Evolutionary conservation across 1,140 invertebrate genomes (phyloP), one percentile per base, ranked within the genome.

Genomic region (Aphaenogaster rudis): DNA sequence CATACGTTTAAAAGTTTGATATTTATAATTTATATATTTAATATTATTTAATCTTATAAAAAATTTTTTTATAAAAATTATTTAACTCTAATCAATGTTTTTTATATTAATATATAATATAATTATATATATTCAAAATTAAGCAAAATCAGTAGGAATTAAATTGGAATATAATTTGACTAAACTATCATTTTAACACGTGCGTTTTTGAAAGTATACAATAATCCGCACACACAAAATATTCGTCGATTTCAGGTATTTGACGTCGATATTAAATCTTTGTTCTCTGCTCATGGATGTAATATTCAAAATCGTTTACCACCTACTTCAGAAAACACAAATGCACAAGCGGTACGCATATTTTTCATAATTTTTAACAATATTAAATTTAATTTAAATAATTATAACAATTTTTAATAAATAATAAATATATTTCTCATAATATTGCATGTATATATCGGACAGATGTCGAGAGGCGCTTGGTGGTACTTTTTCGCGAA

Each of bases 401-500:
- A 45, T 17, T 42, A n/a, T 11, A 33, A n/a, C 6, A 15, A 48
- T 61, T 72, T 39, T 39, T 21, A 11, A 1, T 28, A 66, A 79
- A 13, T 64, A 48, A 6, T 66, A 33, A 21, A 50, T 21, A 45
- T 39, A 54, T n/a, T 69, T 42, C 21, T 81, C 36, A 28, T 9
- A 17, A 59, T 45, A 11, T 13, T 39, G 17, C 80, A 17, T 54
- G 57, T 66, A 33, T 82, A 8, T 71, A 36, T 87, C 4, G 6
- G 0, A 64, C 61, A 95, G 94, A 28, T 95, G 6, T 93, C 93
- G 0, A 87, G 71, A 64, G 92, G 92, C 4, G 96, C 95, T 4
- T 96, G 96, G 96, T 96, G 96, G 96, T 96, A 96, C 86, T 96
- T 96, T 76, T 92, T 96, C 9, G 95, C 95, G 0, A 97, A 97